Base-by-base conservation (phyloP, 2,888 invertebrate genomes). In the Sialis lutaria region DNA sequence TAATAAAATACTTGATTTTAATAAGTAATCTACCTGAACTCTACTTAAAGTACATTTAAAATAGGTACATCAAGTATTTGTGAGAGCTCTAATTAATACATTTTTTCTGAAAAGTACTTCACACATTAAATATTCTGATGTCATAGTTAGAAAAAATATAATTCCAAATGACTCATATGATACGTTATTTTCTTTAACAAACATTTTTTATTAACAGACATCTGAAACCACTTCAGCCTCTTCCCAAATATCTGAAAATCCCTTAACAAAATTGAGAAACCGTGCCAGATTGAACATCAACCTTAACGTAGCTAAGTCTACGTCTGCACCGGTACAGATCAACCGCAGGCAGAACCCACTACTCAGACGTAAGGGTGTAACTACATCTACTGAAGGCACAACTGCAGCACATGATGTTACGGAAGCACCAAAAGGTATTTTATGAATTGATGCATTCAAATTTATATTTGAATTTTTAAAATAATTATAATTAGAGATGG, bases 331-430 rank as follows among this genome's bases (percentile, higher is more conserved):
- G 5, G 68, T 74, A 1, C 65, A 70, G n/a, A 68, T 70, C 0
- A 55, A 63, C 1, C 65, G 75, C 6, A 63, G 76, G 7, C 64
- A 69, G 12, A 74, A 74, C 59, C 75, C 75, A 1, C 63, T 75
- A 10, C 57, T 76, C 52, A 68, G 73, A 53, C 70, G 73, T 55
- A 63, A 65, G 51, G 56, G 51, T 44, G 49, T 12, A 44, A 40
- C 52, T 31, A 51, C 52, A 12, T 45, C 51, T 1, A 51, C 52
- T 6, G 52, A 51, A 40, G 45, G 43, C 9, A 43, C 40, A 35
- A 41, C 48, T 7, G 49, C 44, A 43, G 47, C 44, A 42, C 42
- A 46, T 12, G 52, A 50, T 45, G 50, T 47, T 44, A 49, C 50
- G 31, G 39, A 40, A 48, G 40, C 12, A 30, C 22, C 44, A 33